Evolutionary conservation across 2,888 invertebrate genomes (phyloP).

Genomic region (Macrophya annulata): DNA sequence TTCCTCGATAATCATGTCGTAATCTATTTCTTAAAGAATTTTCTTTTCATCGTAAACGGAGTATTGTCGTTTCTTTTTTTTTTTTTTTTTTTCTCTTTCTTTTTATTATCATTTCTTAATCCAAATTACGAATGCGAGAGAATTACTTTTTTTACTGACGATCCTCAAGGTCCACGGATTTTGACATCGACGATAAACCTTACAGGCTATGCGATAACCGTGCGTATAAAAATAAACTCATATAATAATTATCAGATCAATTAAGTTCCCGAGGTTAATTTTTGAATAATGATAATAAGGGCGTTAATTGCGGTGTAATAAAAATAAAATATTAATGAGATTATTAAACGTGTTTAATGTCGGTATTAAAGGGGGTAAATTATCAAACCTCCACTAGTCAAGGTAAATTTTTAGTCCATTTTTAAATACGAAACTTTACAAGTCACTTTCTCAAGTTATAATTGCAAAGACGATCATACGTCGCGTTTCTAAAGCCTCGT

Average conservation of each 20-base stretch:
- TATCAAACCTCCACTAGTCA: no score
- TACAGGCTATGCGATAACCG: conserved; percentile 8
- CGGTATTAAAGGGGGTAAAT: no score
- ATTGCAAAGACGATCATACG: background rate
- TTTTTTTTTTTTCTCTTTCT: no score
- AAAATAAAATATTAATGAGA: no score
- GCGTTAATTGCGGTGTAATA: no score
- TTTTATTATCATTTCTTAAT: no score
- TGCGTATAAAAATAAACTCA: conserved; percentile 20
- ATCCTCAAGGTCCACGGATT: no score
- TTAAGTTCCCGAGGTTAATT: conserved; percentile 5
- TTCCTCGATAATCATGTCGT: background rate
- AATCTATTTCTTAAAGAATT: background rate
- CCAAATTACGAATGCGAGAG: no score
- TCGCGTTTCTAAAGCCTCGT: background rate
- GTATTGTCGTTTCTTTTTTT: background rate
- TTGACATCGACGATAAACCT: background rate
- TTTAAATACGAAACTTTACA: background rate
- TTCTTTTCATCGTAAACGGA: background rate
- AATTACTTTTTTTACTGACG: no score
- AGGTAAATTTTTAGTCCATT: background rate
- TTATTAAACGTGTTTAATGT: no score
- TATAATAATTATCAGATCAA: background rate
- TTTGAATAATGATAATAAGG: background rate
- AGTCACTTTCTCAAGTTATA: background rate